Percentiles rank a stretch among this genome's conserved stretches.
Conservation (phyloP, 1,140 invertebrate species). For the Antheraea pernyi region DNA sequence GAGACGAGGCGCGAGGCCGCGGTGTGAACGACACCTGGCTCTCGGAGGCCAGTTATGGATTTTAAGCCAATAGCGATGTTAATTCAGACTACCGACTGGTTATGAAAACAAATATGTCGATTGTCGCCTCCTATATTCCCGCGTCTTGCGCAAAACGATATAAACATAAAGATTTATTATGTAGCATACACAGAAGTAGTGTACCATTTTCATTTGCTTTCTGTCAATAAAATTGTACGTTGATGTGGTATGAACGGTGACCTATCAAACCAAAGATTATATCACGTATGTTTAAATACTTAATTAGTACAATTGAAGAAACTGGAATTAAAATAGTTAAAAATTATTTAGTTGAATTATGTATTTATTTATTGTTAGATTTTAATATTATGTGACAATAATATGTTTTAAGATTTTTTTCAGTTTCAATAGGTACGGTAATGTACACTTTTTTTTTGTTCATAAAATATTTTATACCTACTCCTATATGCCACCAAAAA, state of each 20-base stretch:
- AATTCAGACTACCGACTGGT: slow-evolving; percentile 76
- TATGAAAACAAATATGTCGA: slow-evolving; percentile 79
- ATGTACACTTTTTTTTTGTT: no score
- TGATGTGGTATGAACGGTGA: background rate
- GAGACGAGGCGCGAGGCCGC: slow-evolving; percentile 78
- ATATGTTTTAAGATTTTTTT: no score
- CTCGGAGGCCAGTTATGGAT: slow-evolving; percentile 78
- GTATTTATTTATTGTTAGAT: no score
- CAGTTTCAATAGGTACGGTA: no score
- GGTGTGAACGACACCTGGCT: slow-evolving; percentile 80
- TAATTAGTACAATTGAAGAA: no score
- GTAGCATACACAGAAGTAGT: slow-evolving; percentile 42
- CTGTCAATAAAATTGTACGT: slow-evolving; percentile 60
- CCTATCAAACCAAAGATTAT: background rate
- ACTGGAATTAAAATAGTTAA: no score
- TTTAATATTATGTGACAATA: no score
- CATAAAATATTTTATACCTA: no score
- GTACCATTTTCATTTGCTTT: slow-evolving; percentile 52
- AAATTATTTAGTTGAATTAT: no score
- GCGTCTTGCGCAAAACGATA: slow-evolving; percentile 27
- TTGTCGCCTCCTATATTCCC: slow-evolving; percentile 55
- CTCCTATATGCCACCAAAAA: no score
- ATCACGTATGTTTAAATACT: background rate
- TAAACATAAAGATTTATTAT: slow-evolving; percentile 5
- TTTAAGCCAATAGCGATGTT: slow-evolving; percentile 79